phyloP scores from a whole-genome alignment of 2,113 vertebrate species.

The Scortum barcoo region DNA sequence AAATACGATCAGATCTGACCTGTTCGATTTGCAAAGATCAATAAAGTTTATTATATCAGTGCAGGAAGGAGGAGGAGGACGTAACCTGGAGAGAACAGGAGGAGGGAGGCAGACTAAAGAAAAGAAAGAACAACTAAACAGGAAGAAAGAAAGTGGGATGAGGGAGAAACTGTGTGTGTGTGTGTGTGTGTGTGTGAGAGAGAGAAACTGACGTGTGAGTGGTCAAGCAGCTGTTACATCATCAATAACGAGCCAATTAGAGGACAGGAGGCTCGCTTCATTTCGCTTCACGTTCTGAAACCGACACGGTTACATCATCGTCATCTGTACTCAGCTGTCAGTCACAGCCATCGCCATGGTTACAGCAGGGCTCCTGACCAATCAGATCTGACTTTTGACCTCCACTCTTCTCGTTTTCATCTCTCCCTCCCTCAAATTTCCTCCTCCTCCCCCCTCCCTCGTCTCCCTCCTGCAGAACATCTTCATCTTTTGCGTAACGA shows the following conservation, averaged over 20 bases:
- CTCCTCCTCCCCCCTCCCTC: too few species aligned
- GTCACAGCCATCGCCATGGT: not conserved
- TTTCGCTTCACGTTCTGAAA: not conserved
- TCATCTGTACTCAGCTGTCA: not conserved
- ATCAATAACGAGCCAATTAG: slow-evolving; percentile 18
- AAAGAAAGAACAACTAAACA: too few species aligned
- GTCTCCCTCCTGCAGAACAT: too few species aligned
- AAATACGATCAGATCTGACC: too few species aligned
- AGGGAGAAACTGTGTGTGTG: not conserved
- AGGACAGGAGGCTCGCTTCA: not conserved
- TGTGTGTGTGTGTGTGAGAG: not conserved
- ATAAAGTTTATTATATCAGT: too few species aligned
- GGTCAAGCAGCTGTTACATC: slow-evolving; percentile 11
- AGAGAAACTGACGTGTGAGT: not conserved
- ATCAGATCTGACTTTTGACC: not conserved
- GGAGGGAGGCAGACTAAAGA: not conserved
- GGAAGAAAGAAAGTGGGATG: not conserved
- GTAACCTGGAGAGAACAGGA: not conserved
- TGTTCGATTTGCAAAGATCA: too few species aligned
- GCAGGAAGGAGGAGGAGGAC: too few species aligned
- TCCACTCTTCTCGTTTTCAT: too few species aligned
- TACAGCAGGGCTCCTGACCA: not conserved
- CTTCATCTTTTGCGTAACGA: too few species aligned
- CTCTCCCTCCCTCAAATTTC: too few species aligned
- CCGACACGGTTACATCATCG: not conserved